Base-by-base conservation (phyloP, 2,888 invertebrate species). In the Eupsilia transversa region DNA sequence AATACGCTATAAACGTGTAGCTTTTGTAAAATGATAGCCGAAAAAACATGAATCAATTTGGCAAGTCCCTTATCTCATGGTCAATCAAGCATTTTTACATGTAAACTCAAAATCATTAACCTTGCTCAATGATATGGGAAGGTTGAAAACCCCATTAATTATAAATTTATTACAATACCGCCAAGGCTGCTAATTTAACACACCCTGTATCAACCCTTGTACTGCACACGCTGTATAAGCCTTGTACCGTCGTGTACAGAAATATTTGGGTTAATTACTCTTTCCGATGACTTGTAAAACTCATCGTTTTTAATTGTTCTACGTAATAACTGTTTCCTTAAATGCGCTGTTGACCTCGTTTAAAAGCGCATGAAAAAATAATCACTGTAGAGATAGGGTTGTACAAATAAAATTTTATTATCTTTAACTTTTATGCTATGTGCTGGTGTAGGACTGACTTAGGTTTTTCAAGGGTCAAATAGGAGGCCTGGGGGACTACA, bases 211-310 rank as follows among this genome's bases (percentile, higher is more conserved):
- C 72, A 78, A 74, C 64, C 82, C 77, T 77, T 83, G 81, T 85
- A 82, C 79, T 69, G 54, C 64, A 59, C 61, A 80, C 59, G 76
- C 71, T 79, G 78, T 83, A 49, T 61, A 79, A 68, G 74, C 70
- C 74, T 56, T 68, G 66, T 74, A 54, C 23, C 17, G n/a, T 65
- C 64, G 17, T 14, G 23, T 17, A 59, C 86, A 86, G 80, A 85
- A 83, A 84, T 88, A 89, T 90, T 91, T 91, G 85, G 90, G 90
- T 91, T 92, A 92, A 92, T 92, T 90, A 89, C 88, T 82, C 79
- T 87, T 81, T 84, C 82, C 73, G 76, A 89, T 90, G 89, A 89
- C 85, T 87, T 82, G 87, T 84, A 83, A 87, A 87, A 87, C 84
- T 85, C 86, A 87, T 88, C 80, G 83, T 85, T 90, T 89, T 88